Percentiles rank a stretch among this genome's conserved stretches.
phyloP scores from a whole-genome alignment of 2,113 vertebrate species.

The Ophiodon elongatus region DNA sequence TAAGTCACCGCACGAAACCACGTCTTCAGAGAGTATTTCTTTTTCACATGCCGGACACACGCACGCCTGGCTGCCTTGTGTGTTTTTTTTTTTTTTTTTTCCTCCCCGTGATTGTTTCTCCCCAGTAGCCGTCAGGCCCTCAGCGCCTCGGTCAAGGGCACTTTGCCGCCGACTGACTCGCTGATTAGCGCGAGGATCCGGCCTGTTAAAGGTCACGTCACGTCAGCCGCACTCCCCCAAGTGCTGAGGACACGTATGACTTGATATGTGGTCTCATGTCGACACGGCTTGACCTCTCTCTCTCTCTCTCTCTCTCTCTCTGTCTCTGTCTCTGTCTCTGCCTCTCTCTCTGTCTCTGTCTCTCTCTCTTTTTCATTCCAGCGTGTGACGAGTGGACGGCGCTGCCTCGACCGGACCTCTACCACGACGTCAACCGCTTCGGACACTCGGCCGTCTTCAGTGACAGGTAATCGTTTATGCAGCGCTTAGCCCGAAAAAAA shows the following conservation, averaged over 20 bases:
- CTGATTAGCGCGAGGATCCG: constrained; percentile 33
- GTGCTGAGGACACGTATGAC: constrained; percentile 22
- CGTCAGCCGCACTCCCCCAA: background rate
- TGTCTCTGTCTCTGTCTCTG: too few relatives aligned
- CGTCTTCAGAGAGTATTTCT: background rate
- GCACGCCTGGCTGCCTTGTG: background rate
- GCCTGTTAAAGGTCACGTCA: constrained; percentile 23
- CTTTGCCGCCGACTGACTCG: background rate
- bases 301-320: too few relatives aligned
- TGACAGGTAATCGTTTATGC: constrained; percentile 86
- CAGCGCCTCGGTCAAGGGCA: constrained; percentile 16
- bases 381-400: constrained; percentile 94
- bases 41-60: background rate
- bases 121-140: background rate
- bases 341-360: background rate
- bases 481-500: background rate
- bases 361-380: constrained; percentile 60
- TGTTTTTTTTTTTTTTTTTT: background rate
- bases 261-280: too few relatives aligned
- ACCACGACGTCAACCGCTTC: constrained; percentile 94
- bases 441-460: constrained; percentile 92
- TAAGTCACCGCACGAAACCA: background rate
- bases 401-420: constrained; percentile 90
- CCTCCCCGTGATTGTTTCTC: background rate
- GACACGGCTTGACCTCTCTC: too few relatives aligned